These are phyloP conservation scores for Amniataba percoides DNA, from an alignment of 2,797 vertebrate species.

Conservation along the genomic window DNA sequence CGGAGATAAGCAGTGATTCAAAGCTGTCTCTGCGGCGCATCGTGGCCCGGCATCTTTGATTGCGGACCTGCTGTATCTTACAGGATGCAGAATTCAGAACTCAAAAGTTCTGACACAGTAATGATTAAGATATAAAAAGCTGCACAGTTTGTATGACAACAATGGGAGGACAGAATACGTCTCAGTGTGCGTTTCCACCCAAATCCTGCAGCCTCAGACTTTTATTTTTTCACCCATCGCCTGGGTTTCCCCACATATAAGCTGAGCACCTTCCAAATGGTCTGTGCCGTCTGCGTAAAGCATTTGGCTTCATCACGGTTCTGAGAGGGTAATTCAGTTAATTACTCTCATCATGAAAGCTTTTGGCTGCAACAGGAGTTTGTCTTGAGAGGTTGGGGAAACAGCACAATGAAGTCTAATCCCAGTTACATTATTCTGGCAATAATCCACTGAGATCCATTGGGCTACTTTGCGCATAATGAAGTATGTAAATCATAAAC, in stretches of 20 bases:
- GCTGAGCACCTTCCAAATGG: constrained; percentile 19
- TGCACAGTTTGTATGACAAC: constrained; percentile 37
- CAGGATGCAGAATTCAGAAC: constrained; percentile 33
- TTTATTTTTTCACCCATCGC: background rate
- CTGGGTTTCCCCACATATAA: constrained; percentile 4
- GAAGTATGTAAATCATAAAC: constrained; percentile 40
- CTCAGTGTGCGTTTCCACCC: background rate
- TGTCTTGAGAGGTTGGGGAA: constrained; percentile 5
- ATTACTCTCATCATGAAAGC: constrained; percentile 10
- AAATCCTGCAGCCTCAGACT: background rate
- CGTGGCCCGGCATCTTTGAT: constrained; percentile 58
- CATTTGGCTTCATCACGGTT: constrained; percentile 9
- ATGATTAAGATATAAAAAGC: constrained; percentile 45
- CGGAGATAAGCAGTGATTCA: constrained; percentile 68
- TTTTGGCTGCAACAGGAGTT: constrained; percentile 10
- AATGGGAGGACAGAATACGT: constrained; percentile 11
- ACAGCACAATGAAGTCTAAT: constrained; percentile 11
- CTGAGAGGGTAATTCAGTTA: constrained; percentile 14
- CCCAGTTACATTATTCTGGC: constrained; percentile 18
- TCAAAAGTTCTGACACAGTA: constrained; percentile 36
- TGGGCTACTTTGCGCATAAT: constrained; percentile 26
- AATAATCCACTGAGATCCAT: background rate
- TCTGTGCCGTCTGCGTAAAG: background rate
- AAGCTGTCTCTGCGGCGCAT: constrained; percentile 55
- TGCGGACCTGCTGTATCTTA: constrained; percentile 43